Base-by-base conservation (phyloP, 1,140 invertebrate genomes). In the Diorhabda elongata region DNA sequence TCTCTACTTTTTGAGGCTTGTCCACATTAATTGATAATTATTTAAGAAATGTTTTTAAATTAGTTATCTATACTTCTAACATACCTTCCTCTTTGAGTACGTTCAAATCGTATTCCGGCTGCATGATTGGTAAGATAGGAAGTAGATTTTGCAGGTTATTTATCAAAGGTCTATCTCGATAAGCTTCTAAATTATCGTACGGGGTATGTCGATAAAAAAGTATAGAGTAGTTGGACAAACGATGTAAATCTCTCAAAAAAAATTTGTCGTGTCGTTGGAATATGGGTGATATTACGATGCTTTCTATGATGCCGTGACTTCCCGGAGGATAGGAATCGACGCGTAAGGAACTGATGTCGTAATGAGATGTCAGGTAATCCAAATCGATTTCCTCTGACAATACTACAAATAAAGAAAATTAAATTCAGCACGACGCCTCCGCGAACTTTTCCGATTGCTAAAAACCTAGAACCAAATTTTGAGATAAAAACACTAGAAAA, bases 141-240 rank as follows among this genome's bases (percentile, higher is more conserved):
- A 80, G 70, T 75, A 85, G 79, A 44, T 76, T 74, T 41, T 71
- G 67, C 26, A 84, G 52, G 4, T 77, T 77, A 42, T 73, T 79
- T 3, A 73, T 44, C 9, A 81, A 7, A 3, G 80, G 78, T 58
- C 71, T 73, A 41, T 69, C 67, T 41, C 65, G 64, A 42, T 64
- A 66, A 7, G 65, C 69, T 58, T 67, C 64, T 42, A 58, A 73
- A 60, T 61, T 71, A 42, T 77, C 82, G 76, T 73, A 81, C 74
- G 67, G 58, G 4, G 83, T 83, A 3, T 88, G 74, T 4, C 82
- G 81, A 65, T 85, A 83, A 76, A 83, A 88, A 3, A 85, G 72
- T 9, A 78, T 77, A 3, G 77, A 71, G 58, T 76, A 80, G 7
- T 79, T 77, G 0, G 81, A 83, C 3, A 84, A 77, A 3, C 86